A percentile compares a stretch with the other conserved stretches of the same genome.
Conservation (phyloP, 2,113 vertebrate genomes). For the Eulemur macaco region DNA sequence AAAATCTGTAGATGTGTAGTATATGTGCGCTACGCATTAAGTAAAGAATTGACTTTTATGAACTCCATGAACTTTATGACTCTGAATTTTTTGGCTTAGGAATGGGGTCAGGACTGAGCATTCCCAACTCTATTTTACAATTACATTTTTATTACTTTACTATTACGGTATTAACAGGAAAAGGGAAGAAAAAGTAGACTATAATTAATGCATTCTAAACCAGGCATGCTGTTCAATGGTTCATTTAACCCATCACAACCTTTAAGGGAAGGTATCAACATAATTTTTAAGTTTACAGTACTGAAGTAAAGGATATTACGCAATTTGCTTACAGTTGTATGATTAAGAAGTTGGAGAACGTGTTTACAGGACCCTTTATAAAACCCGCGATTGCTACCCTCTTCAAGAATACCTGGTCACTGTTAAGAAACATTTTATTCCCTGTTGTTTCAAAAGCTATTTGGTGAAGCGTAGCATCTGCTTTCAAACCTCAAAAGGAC, state of each 20-base stretch:
- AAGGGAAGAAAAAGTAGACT: neutral
- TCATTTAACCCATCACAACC: neutral
- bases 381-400: neutral
- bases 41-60: neutral
- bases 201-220: neutral
- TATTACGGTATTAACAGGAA: neutral
- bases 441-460: slow-evolving; percentile 32
- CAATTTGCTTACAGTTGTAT: neutral
- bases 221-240: neutral
- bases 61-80: neutral
- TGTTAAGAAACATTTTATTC: neutral
- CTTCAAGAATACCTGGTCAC: neutral
- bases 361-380: neutral
- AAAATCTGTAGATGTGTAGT: neutral
- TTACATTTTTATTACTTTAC: neutral
- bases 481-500: slow-evolving; percentile 33
- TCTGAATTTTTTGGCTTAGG: neutral
- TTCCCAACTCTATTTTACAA: neutral
- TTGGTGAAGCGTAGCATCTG: neutral
- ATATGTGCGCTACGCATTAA: neutral
- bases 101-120: neutral
- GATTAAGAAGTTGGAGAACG: neutral
- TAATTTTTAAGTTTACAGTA: neutral
- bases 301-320: neutral
- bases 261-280: neutral